Conservation (phyloP, 2,113 vertebrate genomes). For the Pagrus major region DNA sequence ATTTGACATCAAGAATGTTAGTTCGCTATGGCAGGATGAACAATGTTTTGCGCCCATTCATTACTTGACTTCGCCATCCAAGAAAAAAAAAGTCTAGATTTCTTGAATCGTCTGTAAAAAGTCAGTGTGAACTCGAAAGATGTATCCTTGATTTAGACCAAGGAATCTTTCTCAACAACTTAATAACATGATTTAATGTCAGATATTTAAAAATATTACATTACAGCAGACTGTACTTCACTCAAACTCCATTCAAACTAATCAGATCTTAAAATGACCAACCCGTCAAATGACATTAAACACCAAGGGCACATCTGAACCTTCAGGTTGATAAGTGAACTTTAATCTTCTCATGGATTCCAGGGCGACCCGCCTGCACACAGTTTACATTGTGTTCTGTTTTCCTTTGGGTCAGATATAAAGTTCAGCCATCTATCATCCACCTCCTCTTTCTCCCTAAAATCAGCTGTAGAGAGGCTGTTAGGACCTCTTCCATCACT, state of each 20-base stretch:
- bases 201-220: constrained; percentile 4
- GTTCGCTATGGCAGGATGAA: too few relatives aligned
- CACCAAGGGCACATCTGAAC: constrained; percentile 2
- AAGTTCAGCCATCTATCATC: constrained; percentile 62
- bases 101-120: background rate
- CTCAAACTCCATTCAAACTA: background rate
- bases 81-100: too few relatives aligned
- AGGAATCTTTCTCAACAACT: background rate
- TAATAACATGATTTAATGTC: background rate
- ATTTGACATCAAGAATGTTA: too few relatives aligned
- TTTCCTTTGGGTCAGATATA: constrained; percentile 57
- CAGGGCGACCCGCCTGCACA: constrained; percentile 3
- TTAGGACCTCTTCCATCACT: constrained; percentile 59
- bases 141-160: background rate
- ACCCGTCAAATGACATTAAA: constrained; percentile 24
- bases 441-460: constrained; percentile 32
- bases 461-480: constrained; percentile 50
- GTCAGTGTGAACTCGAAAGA: background rate
- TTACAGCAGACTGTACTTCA: background rate
- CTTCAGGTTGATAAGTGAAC: constrained; percentile 43
- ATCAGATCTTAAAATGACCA: constrained; percentile 3
- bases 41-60: too few relatives aligned
- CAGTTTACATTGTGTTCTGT: constrained; percentile 45
- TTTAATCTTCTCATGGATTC: constrained; percentile 53
- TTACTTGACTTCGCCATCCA: too few relatives aligned